A percentile compares a stretch with the other conserved stretches of the same genome.
phyloP scores from a whole-genome alignment of 2,888 invertebrate genomes.

The Melieria omissa region DNA sequence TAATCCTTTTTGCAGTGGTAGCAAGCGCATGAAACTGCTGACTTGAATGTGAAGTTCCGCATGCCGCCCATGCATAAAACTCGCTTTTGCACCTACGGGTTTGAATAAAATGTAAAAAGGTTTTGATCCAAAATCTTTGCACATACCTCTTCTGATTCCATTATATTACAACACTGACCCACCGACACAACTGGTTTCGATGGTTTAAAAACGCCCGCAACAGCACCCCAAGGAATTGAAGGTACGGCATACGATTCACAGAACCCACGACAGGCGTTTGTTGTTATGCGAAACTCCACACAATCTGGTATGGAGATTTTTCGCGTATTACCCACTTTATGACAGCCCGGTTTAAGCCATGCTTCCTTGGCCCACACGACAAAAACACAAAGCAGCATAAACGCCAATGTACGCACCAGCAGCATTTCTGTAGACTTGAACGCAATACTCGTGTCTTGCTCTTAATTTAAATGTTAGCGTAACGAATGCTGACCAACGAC shows the following conservation, averaged over 20 bases:
- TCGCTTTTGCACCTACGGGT: constrained; percentile 75
- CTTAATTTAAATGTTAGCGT: constrained; percentile 25
- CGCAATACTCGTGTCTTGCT: constrained; percentile 17
- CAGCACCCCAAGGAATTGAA: constrained; percentile 68
- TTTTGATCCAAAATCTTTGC: background rate
- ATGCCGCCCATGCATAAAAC: constrained; percentile 84
- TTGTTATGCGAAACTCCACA: constrained; percentile 84
- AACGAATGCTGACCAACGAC: constrained; percentile 37
- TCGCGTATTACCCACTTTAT: constrained; percentile 83
- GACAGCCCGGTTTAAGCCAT: constrained; percentile 83
- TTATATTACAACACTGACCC: constrained; percentile 90
- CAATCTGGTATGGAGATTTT: constrained; percentile 86
- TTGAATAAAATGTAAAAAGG: constrained; percentile 10
- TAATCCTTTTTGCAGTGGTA: constrained; percentile 83
- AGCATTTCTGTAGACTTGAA: constrained; percentile 29
- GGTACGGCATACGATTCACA: constrained; percentile 90
- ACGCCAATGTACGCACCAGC: constrained; percentile 40
- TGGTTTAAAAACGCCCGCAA: constrained; percentile 62
- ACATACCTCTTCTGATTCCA: constrained; percentile 84
- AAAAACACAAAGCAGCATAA: constrained; percentile 46
- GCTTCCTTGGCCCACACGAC: constrained; percentile 64
- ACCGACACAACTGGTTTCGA: constrained; percentile 79
- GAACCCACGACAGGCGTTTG: constrained; percentile 88
- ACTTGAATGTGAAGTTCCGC: constrained; percentile 82
- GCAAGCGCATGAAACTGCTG: constrained; percentile 84